Percentiles rank a stretch among this genome's conserved stretches.
phyloP scores from a whole-genome alignment of 2,797 vertebrate species.

The Alauda arvensis region DNA sequence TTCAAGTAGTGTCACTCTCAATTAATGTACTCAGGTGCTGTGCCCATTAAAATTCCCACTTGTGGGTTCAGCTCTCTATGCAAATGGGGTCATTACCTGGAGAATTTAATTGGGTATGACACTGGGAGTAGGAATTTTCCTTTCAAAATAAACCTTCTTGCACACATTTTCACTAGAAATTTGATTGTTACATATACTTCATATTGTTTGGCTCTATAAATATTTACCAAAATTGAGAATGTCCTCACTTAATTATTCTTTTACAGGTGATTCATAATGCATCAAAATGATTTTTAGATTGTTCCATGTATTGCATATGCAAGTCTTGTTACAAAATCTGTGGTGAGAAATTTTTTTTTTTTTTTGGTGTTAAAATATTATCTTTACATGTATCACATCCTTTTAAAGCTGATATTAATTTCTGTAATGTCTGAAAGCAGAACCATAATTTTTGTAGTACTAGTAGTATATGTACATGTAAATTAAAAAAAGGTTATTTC shows the following conservation, averaged over 20 bases:
- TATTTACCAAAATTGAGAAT: constrained; percentile 71
- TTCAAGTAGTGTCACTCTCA: constrained; percentile 94
- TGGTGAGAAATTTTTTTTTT: neutral
- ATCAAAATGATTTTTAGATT: constrained; percentile 55
- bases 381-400: constrained; percentile 2
- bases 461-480: neutral
- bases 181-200: constrained; percentile 73
- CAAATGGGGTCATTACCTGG: constrained; percentile 94
- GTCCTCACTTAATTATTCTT: constrained; percentile 58
- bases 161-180: constrained; percentile 79
- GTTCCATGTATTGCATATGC: constrained; percentile 30
- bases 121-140: constrained; percentile 79
- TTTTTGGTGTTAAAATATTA: constrained; percentile 35
- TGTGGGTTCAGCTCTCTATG: constrained; percentile 88
- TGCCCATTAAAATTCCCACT: constrained; percentile 91
- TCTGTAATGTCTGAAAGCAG: constrained; percentile 1
- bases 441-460: neutral
- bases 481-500: neutral
- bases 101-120: constrained; percentile 94
- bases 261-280: constrained; percentile 59
- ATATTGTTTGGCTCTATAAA: constrained; percentile 76
- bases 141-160: constrained; percentile 86
- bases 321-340: constrained; percentile 30
- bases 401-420: neutral
- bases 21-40: constrained; percentile 91